Percentiles rank a stretch among this genome's conserved stretches.
Conservation (phyloP, 2,888 invertebrate species). For the Cistogaster globosa region DNA sequence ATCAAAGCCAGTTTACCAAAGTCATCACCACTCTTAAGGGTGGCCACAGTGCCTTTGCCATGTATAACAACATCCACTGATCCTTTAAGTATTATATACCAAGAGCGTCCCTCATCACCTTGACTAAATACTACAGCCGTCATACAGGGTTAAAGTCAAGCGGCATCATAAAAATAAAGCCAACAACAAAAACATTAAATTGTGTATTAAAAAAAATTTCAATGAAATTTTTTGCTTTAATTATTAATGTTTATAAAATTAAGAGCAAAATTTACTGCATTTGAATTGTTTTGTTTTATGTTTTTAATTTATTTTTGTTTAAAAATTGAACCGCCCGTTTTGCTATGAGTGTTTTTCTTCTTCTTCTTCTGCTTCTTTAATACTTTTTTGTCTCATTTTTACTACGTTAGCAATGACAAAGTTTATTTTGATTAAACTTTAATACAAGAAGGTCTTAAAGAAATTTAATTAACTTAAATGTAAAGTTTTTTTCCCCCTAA, state of each 20-base stretch:
- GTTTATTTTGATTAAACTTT: constrained; percentile 64
- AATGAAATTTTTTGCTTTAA: constrained; percentile 33
- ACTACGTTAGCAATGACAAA: constrained; percentile 35
- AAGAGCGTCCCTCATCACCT: constrained; percentile 92
- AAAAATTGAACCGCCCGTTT: constrained; percentile 46
- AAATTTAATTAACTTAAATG: constrained; percentile 61
- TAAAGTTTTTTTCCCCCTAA: constrained; percentile 22
- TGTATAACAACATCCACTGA: constrained; percentile 93
- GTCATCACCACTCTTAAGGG: constrained; percentile 92
- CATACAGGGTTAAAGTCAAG: background rate
- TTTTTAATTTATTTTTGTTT: constrained; percentile 27
- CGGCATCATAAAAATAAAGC: constrained; percentile 8
- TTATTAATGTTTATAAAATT: constrained; percentile 2
- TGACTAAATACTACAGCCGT: constrained; percentile 88
- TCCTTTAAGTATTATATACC: constrained; percentile 92
- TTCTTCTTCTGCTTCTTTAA: background rate
- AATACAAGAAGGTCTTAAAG: constrained; percentile 48
- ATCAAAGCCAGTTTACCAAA: constrained; percentile 93
- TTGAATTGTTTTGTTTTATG: constrained; percentile 14
- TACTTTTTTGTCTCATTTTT: too few relatives aligned
- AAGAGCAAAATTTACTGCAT: constrained; percentile 2
- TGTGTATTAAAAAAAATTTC: constrained; percentile 55
- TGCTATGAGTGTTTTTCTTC: background rate
- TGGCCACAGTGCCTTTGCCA: constrained; percentile 92
- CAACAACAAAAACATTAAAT: constrained; percentile 3